Evolutionary conservation across 1,140 invertebrate genomes (phyloP), one percentile per base, ranked within the genome.

Genomic region (Diachasmimorpha longicaudata): DNA sequence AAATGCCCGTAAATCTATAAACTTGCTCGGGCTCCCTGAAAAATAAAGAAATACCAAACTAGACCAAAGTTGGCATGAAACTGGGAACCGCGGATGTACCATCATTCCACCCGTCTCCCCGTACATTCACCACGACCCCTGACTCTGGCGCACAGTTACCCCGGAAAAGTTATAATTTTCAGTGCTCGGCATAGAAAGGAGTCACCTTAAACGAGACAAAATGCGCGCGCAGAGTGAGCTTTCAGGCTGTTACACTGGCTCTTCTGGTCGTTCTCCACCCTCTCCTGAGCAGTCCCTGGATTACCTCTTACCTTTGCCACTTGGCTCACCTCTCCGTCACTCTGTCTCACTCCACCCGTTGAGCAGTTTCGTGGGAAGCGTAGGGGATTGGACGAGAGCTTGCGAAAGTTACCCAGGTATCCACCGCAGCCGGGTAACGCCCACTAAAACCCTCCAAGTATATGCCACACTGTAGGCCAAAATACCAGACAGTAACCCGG

Each of bases 401-500:
- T 84, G 81, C 84, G 80, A 85, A 86, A 86, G 82, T 86, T 84
- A 80, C 55, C 71, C 84, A 87, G 85, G 84, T 87, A 85, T 19
- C 76, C 79, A 78, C 74, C 78, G 16, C 11, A 48, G 10, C 25
- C 44, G 36, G 81, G 84, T 74, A 83, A 81, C 84, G 84, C 85
- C 85, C 82, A 85, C 82, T 74, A 71, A 79, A 82, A 46, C 36
- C 23, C 81, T 78, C 77, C 80, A 80, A 79, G 79, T 58, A 68
- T 42, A 42, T 58, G 52, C 52, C 52, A 19, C 52, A 58, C 52
- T 58, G 52, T 58, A 14, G 58, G 58, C 19, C 58, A 63, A 63
- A 63, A 63, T 14, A 63, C 23, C 58, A 63, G 58, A 63, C 23
- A 16, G 58, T 25, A 63, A 63, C 58, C 80, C 73, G 85, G 70